phyloP scores from a whole-genome alignment of 1,140 invertebrate species.

The Amphibalanus amphitrite region DNA sequence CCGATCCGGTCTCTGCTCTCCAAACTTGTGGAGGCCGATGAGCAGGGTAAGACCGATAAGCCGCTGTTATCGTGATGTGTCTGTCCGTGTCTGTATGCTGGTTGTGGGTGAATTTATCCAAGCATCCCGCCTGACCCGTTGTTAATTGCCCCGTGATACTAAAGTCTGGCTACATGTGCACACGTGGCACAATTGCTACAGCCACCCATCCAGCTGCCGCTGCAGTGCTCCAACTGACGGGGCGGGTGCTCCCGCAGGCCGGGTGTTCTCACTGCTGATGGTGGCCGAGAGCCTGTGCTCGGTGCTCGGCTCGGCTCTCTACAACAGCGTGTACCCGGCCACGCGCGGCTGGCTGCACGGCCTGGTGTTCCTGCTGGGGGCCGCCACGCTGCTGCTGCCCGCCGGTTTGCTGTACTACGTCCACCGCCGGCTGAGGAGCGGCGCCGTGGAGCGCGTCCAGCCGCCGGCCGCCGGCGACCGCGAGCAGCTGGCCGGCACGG shows the following conservation, averaged over 20 bases:
- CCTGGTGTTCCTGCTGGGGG: conserved; percentile 23
- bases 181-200: too few species aligned
- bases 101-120: too few species aligned
- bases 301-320: conserved; percentile 25
- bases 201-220: too few species aligned
- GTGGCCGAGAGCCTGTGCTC: conserved; percentile 26
- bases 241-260: conserved; percentile 23
- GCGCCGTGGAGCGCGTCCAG: background rate
- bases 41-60: conserved; percentile 31
- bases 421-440: background rate
- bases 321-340: conserved; percentile 28
- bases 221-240: too few species aligned
- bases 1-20: conserved; percentile 29
- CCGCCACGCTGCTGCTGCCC: conserved; percentile 20
- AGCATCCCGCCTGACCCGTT: too few species aligned
- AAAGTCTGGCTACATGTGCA: too few species aligned
- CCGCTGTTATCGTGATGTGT: too few species aligned
- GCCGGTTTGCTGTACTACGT: background rate
- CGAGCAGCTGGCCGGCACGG: too few species aligned
- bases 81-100: too few species aligned
- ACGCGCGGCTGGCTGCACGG: conserved; percentile 25
- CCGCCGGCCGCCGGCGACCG: too few species aligned
- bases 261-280: conserved; percentile 30
- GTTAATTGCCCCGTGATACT: too few species aligned
- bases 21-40: conserved; percentile 27